A percentile compares a stretch with the other conserved stretches of the same genome.
Evolutionary conservation across 2,888 invertebrate genomes (phyloP).

Genomic region (Belgica antarctica): DNA sequence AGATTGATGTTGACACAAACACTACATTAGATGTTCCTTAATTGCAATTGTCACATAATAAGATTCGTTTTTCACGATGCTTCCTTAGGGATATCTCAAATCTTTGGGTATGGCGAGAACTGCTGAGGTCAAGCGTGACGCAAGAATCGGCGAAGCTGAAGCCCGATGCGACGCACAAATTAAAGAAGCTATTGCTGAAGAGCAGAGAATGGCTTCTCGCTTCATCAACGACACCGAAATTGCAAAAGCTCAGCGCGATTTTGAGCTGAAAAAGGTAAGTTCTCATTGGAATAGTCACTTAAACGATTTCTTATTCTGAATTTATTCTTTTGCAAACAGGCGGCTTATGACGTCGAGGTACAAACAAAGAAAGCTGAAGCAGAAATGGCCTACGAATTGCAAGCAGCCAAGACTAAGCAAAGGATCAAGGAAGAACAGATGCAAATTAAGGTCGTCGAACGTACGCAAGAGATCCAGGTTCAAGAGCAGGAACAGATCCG

Average conservation of each 20-base stretch:
- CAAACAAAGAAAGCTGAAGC: constrained; percentile 86
- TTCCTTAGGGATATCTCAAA: constrained; percentile 69
- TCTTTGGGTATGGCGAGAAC: constrained; percentile 93
- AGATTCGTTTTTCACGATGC: background rate
- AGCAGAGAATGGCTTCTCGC: constrained; percentile 91
- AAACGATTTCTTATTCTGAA: too few relatives aligned
- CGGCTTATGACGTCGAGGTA: constrained; percentile 95
- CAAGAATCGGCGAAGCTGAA: constrained; percentile 95
- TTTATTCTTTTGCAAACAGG: too few relatives aligned
- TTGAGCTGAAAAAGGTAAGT: constrained; percentile 95
- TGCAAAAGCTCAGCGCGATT: constrained; percentile 93
- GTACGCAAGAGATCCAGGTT: constrained; percentile 88
- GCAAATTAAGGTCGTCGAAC: constrained; percentile 91
- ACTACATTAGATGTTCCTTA: constrained; percentile 3
- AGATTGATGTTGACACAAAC: constrained; percentile 10
- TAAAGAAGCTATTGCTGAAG: constrained; percentile 94
- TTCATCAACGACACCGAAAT: constrained; percentile 96
- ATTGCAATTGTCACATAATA: background rate
- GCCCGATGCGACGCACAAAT: constrained; percentile 82
- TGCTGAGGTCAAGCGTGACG: constrained; percentile 92
- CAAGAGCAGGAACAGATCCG: constrained; percentile 95
- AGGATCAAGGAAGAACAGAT: constrained; percentile 95
- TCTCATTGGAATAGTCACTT: too few relatives aligned
- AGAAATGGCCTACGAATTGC: constrained; percentile 87
- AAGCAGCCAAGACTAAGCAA: constrained; percentile 94